phyloP scores from a whole-genome alignment of 2,888 invertebrate genomes.

The Heliconius hortense region DNA sequence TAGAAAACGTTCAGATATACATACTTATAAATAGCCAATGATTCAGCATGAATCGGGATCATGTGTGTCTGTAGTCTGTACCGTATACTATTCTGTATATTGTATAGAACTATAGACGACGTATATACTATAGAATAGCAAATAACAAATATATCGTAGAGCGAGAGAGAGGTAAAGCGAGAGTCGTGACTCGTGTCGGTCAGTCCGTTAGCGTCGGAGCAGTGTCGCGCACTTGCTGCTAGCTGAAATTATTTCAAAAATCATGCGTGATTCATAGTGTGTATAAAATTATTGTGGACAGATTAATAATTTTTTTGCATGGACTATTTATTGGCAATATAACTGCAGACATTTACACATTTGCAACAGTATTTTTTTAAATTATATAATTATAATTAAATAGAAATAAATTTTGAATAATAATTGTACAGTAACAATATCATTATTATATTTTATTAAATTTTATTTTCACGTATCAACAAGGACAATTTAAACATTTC shows the following conservation, averaged over 20 bases:
- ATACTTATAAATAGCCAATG: slow-evolving; percentile 28
- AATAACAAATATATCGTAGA: slow-evolving; percentile 14
- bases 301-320: background rate
- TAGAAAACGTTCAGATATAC: background rate
- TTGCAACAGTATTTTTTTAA: background rate
- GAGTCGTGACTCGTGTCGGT: slow-evolving; percentile 26
- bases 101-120: background rate
- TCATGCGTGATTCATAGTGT: slow-evolving; percentile 22
- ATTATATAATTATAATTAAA: background rate
- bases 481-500: slow-evolving; percentile 5
- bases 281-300: slow-evolving; percentile 13
- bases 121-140: background rate
- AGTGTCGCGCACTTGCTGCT: slow-evolving; percentile 23
- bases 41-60: slow-evolving; percentile 38
- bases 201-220: slow-evolving; percentile 35
- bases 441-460: background rate
- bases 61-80: slow-evolving; percentile 22
- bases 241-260: slow-evolving; percentile 11
- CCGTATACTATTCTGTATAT: background rate
- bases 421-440: background rate
- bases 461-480: slow-evolving; percentile 1
- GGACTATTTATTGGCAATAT: slow-evolving; percentile 2
- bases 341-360: background rate
- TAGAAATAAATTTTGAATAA: background rate
- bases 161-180: slow-evolving; percentile 26